Evolutionary conservation across 1,140 invertebrate genomes (phyloP).

Genomic region (Pentalonia nigronervosa): DNA sequence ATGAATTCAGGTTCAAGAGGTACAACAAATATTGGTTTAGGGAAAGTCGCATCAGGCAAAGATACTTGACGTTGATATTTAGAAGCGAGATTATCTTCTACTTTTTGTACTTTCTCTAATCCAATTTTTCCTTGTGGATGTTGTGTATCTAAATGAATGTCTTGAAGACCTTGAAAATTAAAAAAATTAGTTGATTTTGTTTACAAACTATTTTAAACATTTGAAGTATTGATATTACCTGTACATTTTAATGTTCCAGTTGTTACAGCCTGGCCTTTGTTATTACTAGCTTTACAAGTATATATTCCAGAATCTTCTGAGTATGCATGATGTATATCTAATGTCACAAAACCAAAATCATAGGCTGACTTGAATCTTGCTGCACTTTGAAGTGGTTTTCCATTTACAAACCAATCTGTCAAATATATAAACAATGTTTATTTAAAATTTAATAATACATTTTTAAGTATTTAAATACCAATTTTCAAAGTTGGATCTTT

Average conservation of each 20-base stretch:
- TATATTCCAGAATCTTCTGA: constrained; percentile 90
- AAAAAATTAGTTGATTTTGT: neutral
- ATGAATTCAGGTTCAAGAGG: constrained; percentile 82
- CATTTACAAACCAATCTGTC: constrained; percentile 86
- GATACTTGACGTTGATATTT: constrained; percentile 73
- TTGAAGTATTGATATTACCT: constrained; percentile 62
- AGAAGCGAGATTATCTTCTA: constrained; percentile 77
- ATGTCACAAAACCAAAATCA: constrained; percentile 86
- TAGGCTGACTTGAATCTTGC: constrained; percentile 84
- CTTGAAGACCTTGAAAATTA: constrained; percentile 68
- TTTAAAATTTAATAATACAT: constrained; percentile 1
- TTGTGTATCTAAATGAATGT: constrained; percentile 84
- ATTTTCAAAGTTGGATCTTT: constrained; percentile 94
- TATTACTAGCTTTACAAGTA: constrained; percentile 91
- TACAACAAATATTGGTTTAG: constrained; percentile 87
- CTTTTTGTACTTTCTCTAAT: constrained; percentile 84
- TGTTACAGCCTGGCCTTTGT: constrained; percentile 85
- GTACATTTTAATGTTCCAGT: constrained; percentile 85
- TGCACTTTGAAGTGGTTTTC: constrained; percentile 79
- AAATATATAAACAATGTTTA: constrained; percentile 18
- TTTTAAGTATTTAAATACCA: constrained; percentile 62
- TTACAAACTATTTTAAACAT: neutral
- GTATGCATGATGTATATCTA: constrained; percentile 83
- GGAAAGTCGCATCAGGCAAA: constrained; percentile 77
- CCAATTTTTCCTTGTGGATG: constrained; percentile 89